Base-by-base conservation (phyloP, 2,888 invertebrate species). In the Tolmerus cingulatus region DNA sequence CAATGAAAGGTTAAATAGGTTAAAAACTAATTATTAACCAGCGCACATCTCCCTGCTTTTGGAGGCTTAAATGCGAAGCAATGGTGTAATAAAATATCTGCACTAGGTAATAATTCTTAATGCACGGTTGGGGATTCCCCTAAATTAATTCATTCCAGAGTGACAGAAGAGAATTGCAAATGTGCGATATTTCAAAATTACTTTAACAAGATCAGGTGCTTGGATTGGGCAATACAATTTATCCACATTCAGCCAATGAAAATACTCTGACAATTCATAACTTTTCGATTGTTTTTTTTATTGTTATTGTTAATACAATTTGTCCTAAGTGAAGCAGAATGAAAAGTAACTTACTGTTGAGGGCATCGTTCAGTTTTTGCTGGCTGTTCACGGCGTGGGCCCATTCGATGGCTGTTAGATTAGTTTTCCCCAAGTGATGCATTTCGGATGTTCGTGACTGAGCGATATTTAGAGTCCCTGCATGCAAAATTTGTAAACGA, bases 371-470 rank as follows among this genome's bases (percentile, higher is more conserved):
- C 55, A 98, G 93, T 88, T 94, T 93, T 0, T 93, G 93, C 90
- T 94, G 94, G 89, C 95, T 96, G 92, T 98, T 98, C 74, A 97
- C 97, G 46, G 96, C 97, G 92, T 98, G 98, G 0, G 96, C 96
- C 98, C 98, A 98, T 27, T 94, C 95, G 37, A 97, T 93, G 87
- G 94, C 94, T 0, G 96, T 96, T 85, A 97, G 93, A 91, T 97
- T 96, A 86, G 93, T 93, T 7, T 9, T 34, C 14, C 34, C 3
- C 27, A 55, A 2, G 57, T 40, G 5, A 1, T 55, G 51, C 46
- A 84, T 66, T 9, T 55, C 55, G 40, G 51, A 7, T 19, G 23
- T 43, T 84, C 27, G 30, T 30, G 57, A 19, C 12, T 79, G 40
- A 27, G n/a, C 16, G 46, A 34, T 12, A 16, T 78, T 57, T 66